phyloP scores from a whole-genome alignment of 2,797 vertebrate genomes.

The Rhabdomys pumilio region DNA sequence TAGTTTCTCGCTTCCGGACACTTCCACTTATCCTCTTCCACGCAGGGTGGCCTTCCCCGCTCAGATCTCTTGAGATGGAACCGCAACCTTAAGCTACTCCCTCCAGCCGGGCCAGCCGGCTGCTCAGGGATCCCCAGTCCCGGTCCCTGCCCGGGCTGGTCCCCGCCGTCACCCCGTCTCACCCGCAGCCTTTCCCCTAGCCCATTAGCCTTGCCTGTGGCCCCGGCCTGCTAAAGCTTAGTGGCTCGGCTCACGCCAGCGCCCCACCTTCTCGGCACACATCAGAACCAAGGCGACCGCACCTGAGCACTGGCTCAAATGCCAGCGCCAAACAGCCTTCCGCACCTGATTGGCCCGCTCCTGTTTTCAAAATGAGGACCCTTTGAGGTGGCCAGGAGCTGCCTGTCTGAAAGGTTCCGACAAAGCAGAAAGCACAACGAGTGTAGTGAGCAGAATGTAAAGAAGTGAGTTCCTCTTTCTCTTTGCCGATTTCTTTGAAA shows the following conservation, averaged over 20 bases:
- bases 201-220: slow-evolving; percentile 11
- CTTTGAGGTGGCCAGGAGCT: slow-evolving; percentile 29
- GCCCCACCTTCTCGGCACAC: neutral
- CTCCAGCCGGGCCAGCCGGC: slow-evolving; percentile 54
- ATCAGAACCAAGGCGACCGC: neutral
- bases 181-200: slow-evolving; percentile 53
- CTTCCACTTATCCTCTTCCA: neutral
- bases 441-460: fast-evolving
- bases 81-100: neutral
- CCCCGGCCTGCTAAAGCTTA: neutral
- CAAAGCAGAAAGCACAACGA: fast-evolving
- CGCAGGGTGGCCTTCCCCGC: neutral
- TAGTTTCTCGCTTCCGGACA: slow-evolving; percentile 46
- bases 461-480: neutral
- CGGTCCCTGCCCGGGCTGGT: slow-evolving; percentile 85
- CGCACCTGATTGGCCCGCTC: slow-evolving; percentile 78
- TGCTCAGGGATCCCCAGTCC: slow-evolving; percentile 72
- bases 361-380: slow-evolving; percentile 85
- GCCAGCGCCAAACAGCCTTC: slow-evolving; percentile 75
- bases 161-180: slow-evolving; percentile 78
- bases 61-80: neutral
- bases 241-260: neutral
- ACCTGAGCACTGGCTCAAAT: neutral
- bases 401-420: slow-evolving; percentile 45
- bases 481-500: neutral